Percentiles rank a stretch among this genome's conserved stretches.
Evolutionary conservation across 2,797 vertebrate genomes (phyloP).

Genomic region (Diplodus puntazzo): DNA sequence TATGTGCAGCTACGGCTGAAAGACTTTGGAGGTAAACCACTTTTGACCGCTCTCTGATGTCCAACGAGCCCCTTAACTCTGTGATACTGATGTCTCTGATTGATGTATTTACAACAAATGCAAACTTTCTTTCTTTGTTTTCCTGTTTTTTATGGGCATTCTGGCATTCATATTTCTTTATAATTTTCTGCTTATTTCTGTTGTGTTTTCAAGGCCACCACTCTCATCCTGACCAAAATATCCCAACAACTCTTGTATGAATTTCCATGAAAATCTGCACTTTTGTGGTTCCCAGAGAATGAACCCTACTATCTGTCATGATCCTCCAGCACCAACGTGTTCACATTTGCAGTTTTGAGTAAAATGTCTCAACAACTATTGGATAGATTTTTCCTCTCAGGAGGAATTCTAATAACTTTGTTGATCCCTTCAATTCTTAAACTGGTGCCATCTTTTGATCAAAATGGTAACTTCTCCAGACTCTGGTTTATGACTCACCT

Average conservation of each 20-base stretch:
- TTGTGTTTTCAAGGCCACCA: not conserved
- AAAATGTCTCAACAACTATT: too few relatives aligned
- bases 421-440: not conserved
- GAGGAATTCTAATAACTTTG: too few relatives aligned
- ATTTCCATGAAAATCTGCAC: not conserved
- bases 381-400: too few relatives aligned
- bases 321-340: too few relatives aligned
- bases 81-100: slow-evolving; percentile 1
- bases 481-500: too few relatives aligned
- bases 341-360: too few relatives aligned
- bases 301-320: not conserved
- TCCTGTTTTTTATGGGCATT: slow-evolving; percentile 9
- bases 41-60: slow-evolving; percentile 44
- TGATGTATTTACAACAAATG: not conserved
- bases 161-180: not conserved
- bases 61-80: slow-evolving; percentile 28
- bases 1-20: slow-evolving; percentile 67
- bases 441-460: not conserved
- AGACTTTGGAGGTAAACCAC: slow-evolving; percentile 56
- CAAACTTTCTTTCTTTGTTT: too few relatives aligned
- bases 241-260: not conserved
- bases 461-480: too few relatives aligned
- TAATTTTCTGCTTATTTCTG: not conserved
- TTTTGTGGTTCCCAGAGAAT: not conserved
- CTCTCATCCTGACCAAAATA: not conserved